Conservation (phyloP, 2,797 vertebrate genomes). For the Hippocampus kuda region DNA sequence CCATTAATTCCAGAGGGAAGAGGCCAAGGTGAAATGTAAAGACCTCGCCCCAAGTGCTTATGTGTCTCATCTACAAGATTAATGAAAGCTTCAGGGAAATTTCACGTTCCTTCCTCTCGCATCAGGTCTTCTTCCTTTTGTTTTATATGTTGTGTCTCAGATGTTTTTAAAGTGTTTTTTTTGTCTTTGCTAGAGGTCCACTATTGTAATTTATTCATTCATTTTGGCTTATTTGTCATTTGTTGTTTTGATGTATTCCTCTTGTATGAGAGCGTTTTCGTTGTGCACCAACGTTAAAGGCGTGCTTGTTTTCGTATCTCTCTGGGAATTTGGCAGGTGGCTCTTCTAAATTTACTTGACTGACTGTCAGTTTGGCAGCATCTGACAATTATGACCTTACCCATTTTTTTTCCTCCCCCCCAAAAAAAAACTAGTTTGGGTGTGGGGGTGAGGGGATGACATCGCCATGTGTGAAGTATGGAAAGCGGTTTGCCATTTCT, state of each 20-base stretch:
- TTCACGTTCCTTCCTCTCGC: constrained; percentile 43
- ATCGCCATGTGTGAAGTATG: not conserved
- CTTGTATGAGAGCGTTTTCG: constrained; percentile 42
- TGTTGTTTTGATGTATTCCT: constrained; percentile 44
- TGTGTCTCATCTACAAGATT: constrained; percentile 54
- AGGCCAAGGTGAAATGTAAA: constrained; percentile 41
- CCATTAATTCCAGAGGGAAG: constrained; percentile 25
- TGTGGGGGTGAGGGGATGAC: constrained; percentile 9
- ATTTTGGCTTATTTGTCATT: constrained; percentile 50
- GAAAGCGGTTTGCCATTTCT: not conserved
- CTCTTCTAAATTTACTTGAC: constrained; percentile 50
- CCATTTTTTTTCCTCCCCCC: not conserved
- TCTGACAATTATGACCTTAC: constrained; percentile 56
- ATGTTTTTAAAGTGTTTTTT: constrained; percentile 32
- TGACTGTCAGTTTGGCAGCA: constrained; percentile 32
- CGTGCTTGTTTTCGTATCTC: not conserved
- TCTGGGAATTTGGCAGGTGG: constrained; percentile 27
- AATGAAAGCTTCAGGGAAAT: constrained; percentile 68
- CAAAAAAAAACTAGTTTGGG: constrained; percentile 9
- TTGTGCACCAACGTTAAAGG: not conserved
- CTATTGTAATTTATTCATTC: constrained; percentile 63
- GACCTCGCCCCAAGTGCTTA: constrained; percentile 40
- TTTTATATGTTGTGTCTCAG: constrained; percentile 34
- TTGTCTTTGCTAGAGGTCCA: constrained; percentile 48
- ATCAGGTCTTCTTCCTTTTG: constrained; percentile 46